A percentile compares a stretch with the other conserved stretches of the same genome.
Evolutionary conservation across 2,113 vertebrate genomes (phyloP).

Genomic region (Helogale parvula): DNA sequence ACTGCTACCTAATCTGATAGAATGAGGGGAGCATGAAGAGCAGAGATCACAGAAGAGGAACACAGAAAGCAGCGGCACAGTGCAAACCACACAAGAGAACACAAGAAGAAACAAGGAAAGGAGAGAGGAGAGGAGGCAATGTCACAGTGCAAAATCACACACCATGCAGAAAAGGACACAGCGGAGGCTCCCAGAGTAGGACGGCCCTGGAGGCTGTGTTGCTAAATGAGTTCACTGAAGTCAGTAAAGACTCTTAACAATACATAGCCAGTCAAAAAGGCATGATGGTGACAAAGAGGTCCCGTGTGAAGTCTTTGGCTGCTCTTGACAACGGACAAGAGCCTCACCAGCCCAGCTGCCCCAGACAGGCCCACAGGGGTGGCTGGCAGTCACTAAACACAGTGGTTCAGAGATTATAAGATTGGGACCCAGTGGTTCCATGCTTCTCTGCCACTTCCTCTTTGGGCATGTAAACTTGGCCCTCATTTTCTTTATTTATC

Average conservation of each 20-base stretch:
- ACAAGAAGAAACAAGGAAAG: neutral
- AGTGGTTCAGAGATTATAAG: neutral
- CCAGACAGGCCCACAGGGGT: neutral
- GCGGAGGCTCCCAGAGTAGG: too few species aligned
- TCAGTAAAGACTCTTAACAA: neutral
- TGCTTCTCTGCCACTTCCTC: neutral
- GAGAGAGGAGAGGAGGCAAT: neutral
- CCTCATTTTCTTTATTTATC: neutral
- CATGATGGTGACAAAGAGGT: neutral
- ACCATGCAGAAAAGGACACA: neutral
- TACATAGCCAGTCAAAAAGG: neutral
- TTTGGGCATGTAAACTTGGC: neutral
- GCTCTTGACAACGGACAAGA: neutral
- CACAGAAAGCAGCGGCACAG: neutral
- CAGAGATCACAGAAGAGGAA: neutral
- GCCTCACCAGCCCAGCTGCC: neutral
- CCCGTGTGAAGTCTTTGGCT: neutral
- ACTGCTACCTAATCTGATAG: fast-evolving
- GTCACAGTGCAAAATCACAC: neutral
- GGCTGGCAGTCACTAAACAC: neutral
- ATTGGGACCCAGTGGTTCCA: neutral
- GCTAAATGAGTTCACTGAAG: neutral
- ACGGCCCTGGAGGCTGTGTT: neutral
- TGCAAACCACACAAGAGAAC: neutral
- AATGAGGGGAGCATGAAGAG: neutral